phyloP scores from a whole-genome alignment of 2,113 vertebrate genomes.

The Puntigrus tetrazona region DNA sequence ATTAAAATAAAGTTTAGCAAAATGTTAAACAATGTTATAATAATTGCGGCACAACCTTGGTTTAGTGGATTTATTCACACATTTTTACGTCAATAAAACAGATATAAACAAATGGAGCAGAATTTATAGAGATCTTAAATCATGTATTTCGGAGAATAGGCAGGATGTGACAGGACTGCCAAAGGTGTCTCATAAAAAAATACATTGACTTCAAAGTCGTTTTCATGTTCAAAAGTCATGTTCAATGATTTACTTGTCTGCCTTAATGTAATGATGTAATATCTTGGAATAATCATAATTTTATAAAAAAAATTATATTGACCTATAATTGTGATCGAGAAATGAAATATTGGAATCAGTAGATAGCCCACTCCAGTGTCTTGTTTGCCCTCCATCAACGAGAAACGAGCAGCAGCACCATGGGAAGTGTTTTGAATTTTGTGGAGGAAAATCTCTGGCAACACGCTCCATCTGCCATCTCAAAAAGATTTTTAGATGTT shows the following conservation, averaged over 20 bases:
- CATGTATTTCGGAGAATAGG: background rate
- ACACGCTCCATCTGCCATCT: constrained; percentile 2
- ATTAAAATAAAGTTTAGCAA: too few species aligned
- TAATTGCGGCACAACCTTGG: background rate
- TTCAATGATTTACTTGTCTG: constrained; percentile 2
- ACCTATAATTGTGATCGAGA: background rate
- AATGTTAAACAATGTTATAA: background rate
- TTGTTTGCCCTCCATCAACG: background rate
- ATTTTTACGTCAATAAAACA: background rate
- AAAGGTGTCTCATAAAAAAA: background rate
- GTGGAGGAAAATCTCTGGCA: background rate
- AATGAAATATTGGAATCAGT: background rate
- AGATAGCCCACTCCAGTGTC: background rate
- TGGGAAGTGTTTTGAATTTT: constrained; percentile 8
- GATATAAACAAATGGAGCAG: background rate
- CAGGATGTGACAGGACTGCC: background rate
- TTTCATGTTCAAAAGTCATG: background rate
- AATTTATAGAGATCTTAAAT: background rate
- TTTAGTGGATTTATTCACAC: background rate
- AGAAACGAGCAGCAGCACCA: background rate
- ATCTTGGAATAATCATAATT: background rate
- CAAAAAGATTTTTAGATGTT: constrained; percentile 14
- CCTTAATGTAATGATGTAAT: background rate
- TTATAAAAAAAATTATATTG: background rate
- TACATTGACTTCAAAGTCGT: background rate